Evolutionary conservation across 2,113 vertebrate species (phyloP), one percentile per base, ranked within the genome.

Genomic region (Etia nguti): DNA sequence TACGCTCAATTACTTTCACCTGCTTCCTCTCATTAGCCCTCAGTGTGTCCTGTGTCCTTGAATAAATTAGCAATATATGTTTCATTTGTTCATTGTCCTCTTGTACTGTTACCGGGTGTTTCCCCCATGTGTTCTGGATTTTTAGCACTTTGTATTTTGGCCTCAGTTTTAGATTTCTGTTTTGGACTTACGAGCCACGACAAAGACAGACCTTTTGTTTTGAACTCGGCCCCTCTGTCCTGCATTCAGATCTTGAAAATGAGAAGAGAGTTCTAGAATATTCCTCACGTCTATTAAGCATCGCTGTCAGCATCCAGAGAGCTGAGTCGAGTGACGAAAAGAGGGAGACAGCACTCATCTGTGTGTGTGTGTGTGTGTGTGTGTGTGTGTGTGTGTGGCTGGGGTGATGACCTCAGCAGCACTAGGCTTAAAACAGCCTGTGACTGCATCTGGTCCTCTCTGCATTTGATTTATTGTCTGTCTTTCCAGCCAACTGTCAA

Each of bases 351-450:
- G 90, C 36, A 85, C 36, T 82, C 57, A 54, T 70, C 88, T 87
- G 83, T 12, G 6, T 86, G 18, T 38, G 2, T 85, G 41, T 68
- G 29, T 81, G 52, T 62, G 13, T 77, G 41, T 36, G 15, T 48
- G 10, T 57, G 22, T 15, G 6, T 26, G 1, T 5, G 13, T 9
- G 12, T 82, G 15, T 15, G 6, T 84, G 46, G 36, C 7, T 15
- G 26, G 48, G 36, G 36, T 56, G 80, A 89, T 90, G 89, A 88
- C 82, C 90, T 92, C 85, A 73, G 68, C 85, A 86, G 90, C 90
- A 90, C 84, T 90, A 77, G 86, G 80, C 38, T 75, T 91, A 87
- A 91, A 92, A 86, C 56, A 79, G 57, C 82, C 70, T 79, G 22
- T 86, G 83, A 85, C 62, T 86, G 89, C 90, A 94, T 92, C 87